Base-by-base conservation (phyloP, 2,113 vertebrate genomes). In the Seriola rivoliana region DNA sequence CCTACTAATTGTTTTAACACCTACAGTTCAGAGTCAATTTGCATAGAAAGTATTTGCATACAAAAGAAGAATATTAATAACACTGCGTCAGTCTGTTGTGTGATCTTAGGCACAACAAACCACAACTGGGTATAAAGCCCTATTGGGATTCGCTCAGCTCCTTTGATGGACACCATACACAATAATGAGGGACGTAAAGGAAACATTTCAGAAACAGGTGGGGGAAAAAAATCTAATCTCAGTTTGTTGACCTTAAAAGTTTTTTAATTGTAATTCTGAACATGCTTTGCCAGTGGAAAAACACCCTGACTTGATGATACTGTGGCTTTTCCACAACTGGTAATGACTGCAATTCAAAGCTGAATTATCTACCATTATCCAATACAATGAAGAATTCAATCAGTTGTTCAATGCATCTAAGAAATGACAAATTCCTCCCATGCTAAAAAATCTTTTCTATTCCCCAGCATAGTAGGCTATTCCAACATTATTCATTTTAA, bases 1-100 rank as follows among this genome's bases (percentile, higher is more conserved):
- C 19, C 29, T 19, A 10, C 66, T 68, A 78, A 81, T 84, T 80
- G 58, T 65, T 78, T 55, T 63, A 74, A 84, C 54, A 46, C 73
- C 42, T 66, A 17, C 55, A 59, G 40, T 59, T 69, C 42, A 38
- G 23, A 60, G 25, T 48, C 17, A 73, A 70, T 88, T 79, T 76
- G 19, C 73, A 83, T 32, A 19, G 8, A 71, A 59, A 69, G 23
- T 6, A 59, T 75, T 69, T 81, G 40, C 36, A 75, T 64, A 25
- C 16, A 52, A 78, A 81, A 65, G 0, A 72, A n/a, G 16, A 42
- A 21, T 55, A 70, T 67, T 59, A 71, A 70, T 52, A 85, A 62
- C 17, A 46, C n/a, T 52, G 57, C 1, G 0, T 75, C 57, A 60
- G 40, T 76, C 57, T 62, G 5, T 48, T 79, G 42, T 29, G 52